A percentile compares a stretch with the other conserved stretches of the same genome.
phyloP scores from a whole-genome alignment of 1,140 invertebrate species.

The Drosophila watanabei region DNA sequence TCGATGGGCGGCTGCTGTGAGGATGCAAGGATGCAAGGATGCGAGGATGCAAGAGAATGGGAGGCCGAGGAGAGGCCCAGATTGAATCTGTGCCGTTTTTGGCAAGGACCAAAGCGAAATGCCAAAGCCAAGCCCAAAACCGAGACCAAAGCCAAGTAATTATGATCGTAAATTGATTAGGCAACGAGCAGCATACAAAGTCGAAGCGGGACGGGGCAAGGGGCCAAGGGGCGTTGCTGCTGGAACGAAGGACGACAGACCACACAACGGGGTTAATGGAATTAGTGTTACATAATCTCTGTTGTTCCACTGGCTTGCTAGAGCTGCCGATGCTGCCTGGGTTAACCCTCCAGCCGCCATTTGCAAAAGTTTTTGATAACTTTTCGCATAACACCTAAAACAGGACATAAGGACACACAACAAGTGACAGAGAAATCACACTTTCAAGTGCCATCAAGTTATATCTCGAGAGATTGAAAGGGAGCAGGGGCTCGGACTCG shows the following conservation, averaged over 20 bases:
- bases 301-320: slow-evolving; percentile 28
- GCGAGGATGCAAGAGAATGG: background rate
- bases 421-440: slow-evolving; percentile 16
- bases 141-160: slow-evolving; percentile 71
- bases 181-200: slow-evolving; percentile 30
- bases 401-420: slow-evolving; percentile 4
- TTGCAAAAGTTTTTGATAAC: slow-evolving; percentile 9
- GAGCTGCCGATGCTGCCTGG: background rate
- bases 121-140: slow-evolving; percentile 44
- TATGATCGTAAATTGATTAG: slow-evolving; percentile 82
- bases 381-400: slow-evolving; percentile 17
- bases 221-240: background rate
- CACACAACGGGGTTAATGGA: slow-evolving; percentile 58
- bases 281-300: slow-evolving; percentile 57
- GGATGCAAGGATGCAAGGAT: background rate
- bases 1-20: background rate
- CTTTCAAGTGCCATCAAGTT: slow-evolving; percentile 13
- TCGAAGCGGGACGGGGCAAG: background rate
- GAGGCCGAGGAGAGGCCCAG: slow-evolving; percentile 23
- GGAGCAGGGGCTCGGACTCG: too few relatives aligned
- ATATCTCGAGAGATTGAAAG: slow-evolving; percentile 11
- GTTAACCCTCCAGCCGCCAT: slow-evolving; percentile 17
- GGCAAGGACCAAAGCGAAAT: slow-evolving; percentile 46
- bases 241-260: slow-evolving; percentile 13
- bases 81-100: slow-evolving; percentile 63